A percentile compares a stretch with the other conserved stretches of the same genome.
Conservation (phyloP, 2,888 invertebrate genomes). For the Criorhina ranunculi region DNA sequence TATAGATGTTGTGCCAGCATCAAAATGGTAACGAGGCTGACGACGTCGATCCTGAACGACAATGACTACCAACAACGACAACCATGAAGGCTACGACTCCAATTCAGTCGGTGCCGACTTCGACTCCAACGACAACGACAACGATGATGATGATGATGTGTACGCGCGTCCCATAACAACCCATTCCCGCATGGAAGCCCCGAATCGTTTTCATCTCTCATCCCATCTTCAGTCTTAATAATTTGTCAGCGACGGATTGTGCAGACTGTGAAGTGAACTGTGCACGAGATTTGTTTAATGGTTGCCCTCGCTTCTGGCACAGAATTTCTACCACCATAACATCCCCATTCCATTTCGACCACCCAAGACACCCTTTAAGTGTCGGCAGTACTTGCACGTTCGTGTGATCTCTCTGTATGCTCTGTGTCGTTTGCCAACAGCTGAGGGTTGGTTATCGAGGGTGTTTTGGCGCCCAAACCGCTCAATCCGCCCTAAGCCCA, state of each 20-base stretch:
- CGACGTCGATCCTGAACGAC: constrained; percentile 57
- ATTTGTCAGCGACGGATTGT: constrained; percentile 79
- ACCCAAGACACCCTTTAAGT: constrained; percentile 66
- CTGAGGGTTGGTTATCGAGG: constrained; percentile 63
- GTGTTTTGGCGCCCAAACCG: constrained; percentile 64
- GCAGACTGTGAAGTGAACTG: constrained; percentile 79
- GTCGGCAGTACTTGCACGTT: constrained; percentile 65
- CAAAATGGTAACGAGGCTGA: constrained; percentile 65
- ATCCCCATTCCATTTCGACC: constrained; percentile 36
- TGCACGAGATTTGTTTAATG: constrained; percentile 79
- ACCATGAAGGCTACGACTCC: constrained; percentile 58
- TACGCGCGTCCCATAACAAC: constrained; percentile 51
- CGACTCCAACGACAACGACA: constrained; percentile 30
- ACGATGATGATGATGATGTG: constrained; percentile 59
- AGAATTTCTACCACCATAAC: constrained; percentile 69
- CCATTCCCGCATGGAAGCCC: constrained; percentile 45
- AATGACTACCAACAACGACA: constrained; percentile 58
- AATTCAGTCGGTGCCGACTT: constrained; percentile 51
- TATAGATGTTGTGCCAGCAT: constrained; percentile 57
- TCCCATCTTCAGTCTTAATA: constrained; percentile 77
- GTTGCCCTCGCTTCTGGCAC: constrained; percentile 78
- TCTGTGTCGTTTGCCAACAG: constrained; percentile 63
- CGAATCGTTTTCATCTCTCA: constrained; percentile 78
- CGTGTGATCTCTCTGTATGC: constrained; percentile 54
- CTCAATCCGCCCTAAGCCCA: constrained; percentile 70